These are phyloP conservation scores for Catharus fuscescens DNA, from an alignment of 2,113 vertebrate genomes.

Conservation along the genomic window DNA sequence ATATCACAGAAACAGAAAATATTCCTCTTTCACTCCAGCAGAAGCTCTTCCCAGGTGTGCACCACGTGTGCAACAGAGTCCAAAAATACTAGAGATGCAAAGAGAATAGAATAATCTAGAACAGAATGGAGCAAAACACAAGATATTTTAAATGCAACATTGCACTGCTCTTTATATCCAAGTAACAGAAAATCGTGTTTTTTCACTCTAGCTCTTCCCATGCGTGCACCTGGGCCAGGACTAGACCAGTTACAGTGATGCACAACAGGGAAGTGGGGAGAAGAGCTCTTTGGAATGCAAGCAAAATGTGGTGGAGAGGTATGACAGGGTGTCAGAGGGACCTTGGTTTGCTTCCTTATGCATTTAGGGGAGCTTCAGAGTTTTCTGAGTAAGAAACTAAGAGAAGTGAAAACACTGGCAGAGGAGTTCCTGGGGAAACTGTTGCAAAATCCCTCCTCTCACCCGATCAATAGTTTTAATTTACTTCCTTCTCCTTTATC, in stretches of 20 bases:
- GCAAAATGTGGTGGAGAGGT: not conserved
- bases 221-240: not conserved
- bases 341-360: not conserved
- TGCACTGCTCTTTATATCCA: not conserved
- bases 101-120: not conserved
- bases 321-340: not conserved
- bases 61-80: not conserved
- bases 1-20: not conserved
- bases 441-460: not conserved
- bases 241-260: not conserved
- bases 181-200: not conserved
- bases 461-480: not conserved
- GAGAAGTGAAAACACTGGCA: not conserved
- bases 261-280: not conserved
- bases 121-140: not conserved
- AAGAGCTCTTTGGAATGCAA: not conserved
- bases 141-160: not conserved
- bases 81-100: not conserved
- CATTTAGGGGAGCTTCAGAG: not conserved
- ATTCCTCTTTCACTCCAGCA: not conserved
- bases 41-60: not conserved
- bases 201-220: not conserved
- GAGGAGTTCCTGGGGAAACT: not conserved
- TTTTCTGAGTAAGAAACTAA: accelerated
- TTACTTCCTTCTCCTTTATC: not conserved